Conservation (phyloP, 2,113 vertebrate species). For the Larimichthys crocea region DNA sequence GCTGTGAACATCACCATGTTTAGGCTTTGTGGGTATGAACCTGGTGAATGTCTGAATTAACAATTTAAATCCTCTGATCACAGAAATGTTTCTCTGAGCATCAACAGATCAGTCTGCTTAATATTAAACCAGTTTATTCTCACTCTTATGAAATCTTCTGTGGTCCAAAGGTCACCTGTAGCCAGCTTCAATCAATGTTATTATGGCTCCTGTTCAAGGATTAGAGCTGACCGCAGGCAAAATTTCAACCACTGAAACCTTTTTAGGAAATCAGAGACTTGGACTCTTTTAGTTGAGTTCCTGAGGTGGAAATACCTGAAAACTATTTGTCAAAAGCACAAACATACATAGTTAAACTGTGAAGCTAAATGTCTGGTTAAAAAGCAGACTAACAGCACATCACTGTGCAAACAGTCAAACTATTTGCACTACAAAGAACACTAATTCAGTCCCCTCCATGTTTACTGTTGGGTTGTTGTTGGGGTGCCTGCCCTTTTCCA, state of each 20-base stretch:
- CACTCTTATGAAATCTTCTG: neutral
- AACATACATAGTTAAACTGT: neutral
- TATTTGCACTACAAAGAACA: no score
- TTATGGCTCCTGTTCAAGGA: neutral
- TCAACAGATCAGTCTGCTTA: neutral
- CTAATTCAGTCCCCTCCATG: no score
- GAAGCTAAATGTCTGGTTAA: neutral
- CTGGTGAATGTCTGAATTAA: no score
- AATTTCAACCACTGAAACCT: neutral
- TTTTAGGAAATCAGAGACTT: conserved; percentile 9
- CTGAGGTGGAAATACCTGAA: neutral
- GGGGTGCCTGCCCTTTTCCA: no score
- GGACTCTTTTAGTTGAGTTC: neutral
- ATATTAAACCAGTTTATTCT: neutral
- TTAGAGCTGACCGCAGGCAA: neutral
- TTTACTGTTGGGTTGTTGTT: no score
- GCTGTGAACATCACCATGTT: no score
- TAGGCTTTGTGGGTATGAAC: no score
- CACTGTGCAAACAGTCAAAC: no score
- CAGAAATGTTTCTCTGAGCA: conserved; percentile 16
- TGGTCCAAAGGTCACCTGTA: neutral
- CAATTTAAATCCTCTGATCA: no score
- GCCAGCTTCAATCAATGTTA: neutral
- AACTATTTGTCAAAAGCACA: neutral
- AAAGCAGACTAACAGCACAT: no score